Evolutionary conservation across 2,888 invertebrate genomes (phyloP), one percentile per base, ranked within the genome.

Genomic region (Phragmatobia fuliginosa): DNA sequence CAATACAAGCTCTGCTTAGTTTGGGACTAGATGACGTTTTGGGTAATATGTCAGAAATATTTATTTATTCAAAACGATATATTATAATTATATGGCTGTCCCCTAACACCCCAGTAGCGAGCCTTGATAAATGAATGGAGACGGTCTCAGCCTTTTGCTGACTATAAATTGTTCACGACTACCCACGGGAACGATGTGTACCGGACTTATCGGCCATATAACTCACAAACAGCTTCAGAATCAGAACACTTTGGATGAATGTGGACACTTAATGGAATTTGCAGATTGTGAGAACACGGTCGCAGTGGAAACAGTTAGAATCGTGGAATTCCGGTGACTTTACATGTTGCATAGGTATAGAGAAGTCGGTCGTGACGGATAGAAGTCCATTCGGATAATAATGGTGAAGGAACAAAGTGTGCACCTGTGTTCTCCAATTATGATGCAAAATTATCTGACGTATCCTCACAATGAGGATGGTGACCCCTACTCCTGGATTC

Each of bases 81-180:
- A 21, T 38, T 28, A 25, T 49, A 49, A 49, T 49, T 21, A 58
- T 74, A 68, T 71, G 70, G 69, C 36, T 21, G 72, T 56, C 16
- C 73, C 80, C 68, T 67, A 62, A 31, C 28, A 16, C 60, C 18
- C 52, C 81, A 78, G 82, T 68, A 83, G 83, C 81, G 63, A 66
- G 49, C 62, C 75, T 78, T 83, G 84, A 83, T 83, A 81, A 83
- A 83, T 82, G 78, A 78, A 72, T 69, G 59, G 66, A 76, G 82
- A 75, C 65, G 75, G 64, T 66, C 61, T 65, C 74, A 75, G 74
- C 75, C 78, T 75, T 75, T 73, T 65, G 62, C 74, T 71, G 76
- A 41, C 78, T 45, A 79, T 83, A 82, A 82, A 79, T 83, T 65
- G 65, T 67, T 59, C 62, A 56, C 25, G 61, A 41, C 71, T 73